Percentiles rank a stretch among this genome's conserved stretches.
These are phyloP conservation scores for Cathartes aura DNA, from an alignment of 2,113 vertebrate species.

Conservation along the genomic window DNA sequence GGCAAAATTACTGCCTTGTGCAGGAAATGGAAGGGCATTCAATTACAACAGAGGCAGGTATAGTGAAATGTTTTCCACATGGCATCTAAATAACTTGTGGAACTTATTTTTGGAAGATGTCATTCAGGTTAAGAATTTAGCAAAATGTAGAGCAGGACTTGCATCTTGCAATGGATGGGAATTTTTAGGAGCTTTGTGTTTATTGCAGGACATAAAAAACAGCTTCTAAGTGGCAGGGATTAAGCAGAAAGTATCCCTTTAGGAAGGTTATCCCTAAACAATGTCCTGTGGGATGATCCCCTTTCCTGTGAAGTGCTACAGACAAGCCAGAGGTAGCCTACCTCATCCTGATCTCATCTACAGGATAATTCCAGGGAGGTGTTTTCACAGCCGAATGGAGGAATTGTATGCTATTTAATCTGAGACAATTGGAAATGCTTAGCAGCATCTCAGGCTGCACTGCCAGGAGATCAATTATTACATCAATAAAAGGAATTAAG, in stretches of 20 bases:
- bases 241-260: neutral
- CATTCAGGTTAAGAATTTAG: neutral
- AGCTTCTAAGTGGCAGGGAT: neutral
- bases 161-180: neutral
- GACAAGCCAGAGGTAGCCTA: neutral
- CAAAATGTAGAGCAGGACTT: neutral
- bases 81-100: neutral
- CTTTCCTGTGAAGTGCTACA: neutral
- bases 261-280: neutral
- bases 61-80: neutral
- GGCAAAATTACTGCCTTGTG: neutral
- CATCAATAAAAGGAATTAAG: constrained; percentile 40
- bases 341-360: neutral
- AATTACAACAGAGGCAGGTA: neutral
- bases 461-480: constrained; percentile 37
- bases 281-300: neutral
- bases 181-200: neutral
- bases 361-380: neutral
- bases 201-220: neutral
- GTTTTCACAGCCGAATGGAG: neutral
- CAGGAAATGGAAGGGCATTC: neutral
- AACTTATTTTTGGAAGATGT: neutral
- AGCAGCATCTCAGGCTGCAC: neutral
- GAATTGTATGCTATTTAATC: neutral
- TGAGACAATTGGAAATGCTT: neutral